Conservation (phyloP, 1,140 invertebrate genomes). For the Diploscapter pachys region DNA sequence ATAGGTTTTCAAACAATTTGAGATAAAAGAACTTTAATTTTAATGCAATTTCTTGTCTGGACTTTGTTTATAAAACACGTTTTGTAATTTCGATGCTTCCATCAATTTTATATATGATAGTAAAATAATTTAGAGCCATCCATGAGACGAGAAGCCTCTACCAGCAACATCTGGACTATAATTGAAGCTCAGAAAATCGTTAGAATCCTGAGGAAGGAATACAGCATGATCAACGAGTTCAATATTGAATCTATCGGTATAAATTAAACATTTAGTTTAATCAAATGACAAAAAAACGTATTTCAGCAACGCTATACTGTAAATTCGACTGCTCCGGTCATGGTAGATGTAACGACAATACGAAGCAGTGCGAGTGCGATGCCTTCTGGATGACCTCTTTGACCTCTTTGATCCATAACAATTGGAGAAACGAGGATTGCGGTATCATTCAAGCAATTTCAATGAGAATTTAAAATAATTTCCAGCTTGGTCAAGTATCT, state of each 20-base stretch:
- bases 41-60: background rate
- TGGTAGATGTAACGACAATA: constrained; percentile 9
- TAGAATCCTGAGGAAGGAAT: constrained; percentile 4
- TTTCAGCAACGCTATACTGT: background rate
- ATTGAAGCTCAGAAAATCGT: constrained; percentile 1
- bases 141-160: constrained; percentile 1
- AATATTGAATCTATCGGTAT: constrained; percentile 1
- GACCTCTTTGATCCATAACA: background rate
- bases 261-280: constrained; percentile 1
- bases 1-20: background rate
- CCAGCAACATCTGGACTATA: background rate
- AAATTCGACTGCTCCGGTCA: constrained; percentile 10
- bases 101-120: no score
- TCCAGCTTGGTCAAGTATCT: constrained; percentile 14
- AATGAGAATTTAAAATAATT: background rate
- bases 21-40: background rate
- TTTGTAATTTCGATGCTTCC: no score
- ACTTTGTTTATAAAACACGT: no score
- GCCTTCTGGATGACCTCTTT: constrained; percentile 13
- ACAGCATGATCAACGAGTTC: constrained; percentile 12
- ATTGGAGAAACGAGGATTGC: constrained; percentile 6
- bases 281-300: background rate
- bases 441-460: background rate
- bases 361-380: constrained; percentile 13
- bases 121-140: background rate